A percentile compares a stretch with the other conserved stretches of the same genome.
phyloP scores from a whole-genome alignment of 2,113 vertebrate genomes.

The Antechinus stuartii region DNA sequence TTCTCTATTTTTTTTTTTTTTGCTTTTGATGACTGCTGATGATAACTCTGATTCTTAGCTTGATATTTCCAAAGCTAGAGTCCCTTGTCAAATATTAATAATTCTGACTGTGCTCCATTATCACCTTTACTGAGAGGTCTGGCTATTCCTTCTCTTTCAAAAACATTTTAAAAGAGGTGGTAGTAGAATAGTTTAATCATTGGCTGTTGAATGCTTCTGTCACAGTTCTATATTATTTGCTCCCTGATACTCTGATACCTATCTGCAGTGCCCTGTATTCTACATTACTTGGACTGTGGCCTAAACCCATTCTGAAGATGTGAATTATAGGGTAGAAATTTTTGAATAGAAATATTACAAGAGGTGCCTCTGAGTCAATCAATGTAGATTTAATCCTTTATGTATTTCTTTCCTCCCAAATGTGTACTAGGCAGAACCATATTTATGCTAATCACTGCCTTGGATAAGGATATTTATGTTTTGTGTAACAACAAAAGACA shows the following conservation, averaged over 20 bases:
- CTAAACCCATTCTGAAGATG: conserved; percentile 31
- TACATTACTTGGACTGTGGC: conserved; percentile 70
- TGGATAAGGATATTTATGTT: conserved; percentile 76
- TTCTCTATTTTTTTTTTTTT: not conserved
- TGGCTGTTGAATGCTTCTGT: conserved; percentile 56
- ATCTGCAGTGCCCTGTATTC: conserved; percentile 53
- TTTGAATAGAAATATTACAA: conserved; percentile 67
- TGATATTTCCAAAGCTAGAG: not conserved
- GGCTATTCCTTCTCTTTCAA: conserved; percentile 34
- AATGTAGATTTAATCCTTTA: conserved; percentile 71
- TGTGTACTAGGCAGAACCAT: conserved; percentile 67
- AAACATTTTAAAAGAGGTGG: conserved; percentile 28
- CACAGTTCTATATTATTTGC: conserved; percentile 30
- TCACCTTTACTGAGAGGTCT: not conserved
- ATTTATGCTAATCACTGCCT: conserved; percentile 68
- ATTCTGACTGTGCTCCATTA: not conserved
- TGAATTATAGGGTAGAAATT: conserved; percentile 70
- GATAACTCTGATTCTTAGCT: not conserved
- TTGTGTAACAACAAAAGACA: conserved; percentile 61
- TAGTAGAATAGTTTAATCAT: conserved; percentile 10
- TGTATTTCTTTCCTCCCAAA: conserved; percentile 77
- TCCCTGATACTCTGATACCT: conserved; percentile 63
- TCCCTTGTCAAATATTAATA: not conserved
- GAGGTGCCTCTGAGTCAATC: conserved; percentile 72
- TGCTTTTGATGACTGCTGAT: not conserved